Percentiles rank a stretch among this genome's conserved stretches.
These are phyloP conservation scores for Malurus melanocephalus DNA, from an alignment of 2,113 vertebrate genomes.

Conservation along the genomic window DNA sequence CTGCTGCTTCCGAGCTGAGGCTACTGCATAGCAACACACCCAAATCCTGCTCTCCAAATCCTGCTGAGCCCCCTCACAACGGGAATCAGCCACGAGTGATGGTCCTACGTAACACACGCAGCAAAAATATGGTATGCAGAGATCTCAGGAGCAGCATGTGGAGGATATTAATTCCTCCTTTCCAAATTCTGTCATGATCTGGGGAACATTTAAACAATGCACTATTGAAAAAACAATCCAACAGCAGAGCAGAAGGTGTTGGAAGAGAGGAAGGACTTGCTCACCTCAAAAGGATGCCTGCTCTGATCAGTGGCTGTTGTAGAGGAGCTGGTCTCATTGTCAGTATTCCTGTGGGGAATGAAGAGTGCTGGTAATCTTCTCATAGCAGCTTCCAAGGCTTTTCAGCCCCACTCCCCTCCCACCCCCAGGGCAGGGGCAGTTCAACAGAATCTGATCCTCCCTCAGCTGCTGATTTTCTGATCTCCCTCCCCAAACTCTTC, in stretches of 20 bases:
- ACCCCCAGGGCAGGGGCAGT: neutral
- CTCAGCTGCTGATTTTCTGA: neutral
- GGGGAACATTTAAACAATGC: fast-evolving
- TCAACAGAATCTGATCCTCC: neutral
- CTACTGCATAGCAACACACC: constrained; percentile 14
- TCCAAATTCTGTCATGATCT: neutral
- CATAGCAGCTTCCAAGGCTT: neutral
- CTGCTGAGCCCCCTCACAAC: neutral
- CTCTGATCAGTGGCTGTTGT: constrained; percentile 79
- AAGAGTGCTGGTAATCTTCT: neutral
- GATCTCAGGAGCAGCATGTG: neutral
- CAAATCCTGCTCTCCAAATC: neutral
- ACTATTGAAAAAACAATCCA: neutral
- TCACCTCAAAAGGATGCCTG: constrained; percentile 86
- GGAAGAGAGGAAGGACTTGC: neutral
- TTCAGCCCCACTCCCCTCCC: neutral
- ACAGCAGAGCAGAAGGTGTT: neutral
- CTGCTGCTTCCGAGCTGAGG: neutral
- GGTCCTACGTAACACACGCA: neutral
- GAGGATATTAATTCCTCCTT: neutral
- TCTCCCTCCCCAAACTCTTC: fast-evolving
- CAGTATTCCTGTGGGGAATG: constrained; percentile 73
- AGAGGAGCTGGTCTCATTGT: constrained; percentile 81
- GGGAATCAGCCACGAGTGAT: neutral
- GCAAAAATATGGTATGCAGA: neutral